phyloP scores from a whole-genome alignment of 1,140 invertebrate genomes.

The Anastatus disparis region DNA sequence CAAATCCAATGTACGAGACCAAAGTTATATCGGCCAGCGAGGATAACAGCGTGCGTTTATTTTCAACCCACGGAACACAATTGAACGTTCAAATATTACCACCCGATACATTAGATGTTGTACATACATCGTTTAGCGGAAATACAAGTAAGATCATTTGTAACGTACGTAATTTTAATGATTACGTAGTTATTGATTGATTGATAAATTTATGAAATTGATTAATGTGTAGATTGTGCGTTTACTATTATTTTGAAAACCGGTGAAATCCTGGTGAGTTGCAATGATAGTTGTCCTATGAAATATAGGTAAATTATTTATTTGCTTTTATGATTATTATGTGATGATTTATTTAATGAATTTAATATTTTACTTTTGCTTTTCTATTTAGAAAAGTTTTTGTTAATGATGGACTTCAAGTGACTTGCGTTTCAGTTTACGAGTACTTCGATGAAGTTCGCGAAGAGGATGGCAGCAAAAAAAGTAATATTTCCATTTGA shows the following conservation, averaged over 20 bases:
- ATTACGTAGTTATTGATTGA: too few relatives aligned
- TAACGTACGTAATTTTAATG: constrained; percentile 16
- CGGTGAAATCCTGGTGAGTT: constrained; percentile 45
- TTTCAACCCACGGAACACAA: constrained; percentile 42
- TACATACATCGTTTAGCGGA: constrained; percentile 39
- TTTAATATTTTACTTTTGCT: not conserved
- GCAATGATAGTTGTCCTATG: constrained; percentile 39
- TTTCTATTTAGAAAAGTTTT: constrained; percentile 42
- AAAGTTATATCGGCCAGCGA: constrained; percentile 41
- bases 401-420: constrained; percentile 31
- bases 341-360: not conserved
- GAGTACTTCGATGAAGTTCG: constrained; percentile 46
- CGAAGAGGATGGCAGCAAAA: not conserved
- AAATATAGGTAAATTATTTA: constrained; percentile 40
- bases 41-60: constrained; percentile 45
- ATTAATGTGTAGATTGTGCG: constrained; percentile 40
- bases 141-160: constrained; percentile 35
- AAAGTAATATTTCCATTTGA: constrained; percentile 5
- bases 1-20: constrained; percentile 41
- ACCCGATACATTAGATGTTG: constrained; percentile 17
- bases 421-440: constrained; percentile 45
- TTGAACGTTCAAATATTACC: constrained; percentile 45
- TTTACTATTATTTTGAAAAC: constrained; percentile 43
- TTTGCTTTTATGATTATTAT: not conserved
- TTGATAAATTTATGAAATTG: too few relatives aligned